Evolutionary conservation across 2,888 invertebrate genomes (phyloP).

Genomic region (Saturnia pavonia): DNA sequence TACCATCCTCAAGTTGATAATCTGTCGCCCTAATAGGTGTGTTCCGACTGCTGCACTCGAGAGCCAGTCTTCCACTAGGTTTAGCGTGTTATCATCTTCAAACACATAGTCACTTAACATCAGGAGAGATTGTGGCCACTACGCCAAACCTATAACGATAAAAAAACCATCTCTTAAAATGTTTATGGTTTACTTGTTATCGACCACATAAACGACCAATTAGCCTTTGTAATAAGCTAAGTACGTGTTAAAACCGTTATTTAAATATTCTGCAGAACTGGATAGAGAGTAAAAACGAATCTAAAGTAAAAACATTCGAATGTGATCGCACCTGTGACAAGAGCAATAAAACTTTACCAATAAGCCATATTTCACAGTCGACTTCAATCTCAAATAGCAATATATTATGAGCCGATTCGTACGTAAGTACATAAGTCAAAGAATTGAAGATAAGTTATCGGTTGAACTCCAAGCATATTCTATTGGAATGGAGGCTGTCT

Average conservation of each 20-base stretch:
- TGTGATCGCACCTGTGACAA: constrained; percentile 72
- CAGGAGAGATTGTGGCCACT: too few species aligned
- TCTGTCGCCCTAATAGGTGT: too few species aligned
- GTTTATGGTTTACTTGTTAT: too few species aligned
- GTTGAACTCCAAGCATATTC: constrained; percentile 58
- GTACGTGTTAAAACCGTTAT: constrained; percentile 28
- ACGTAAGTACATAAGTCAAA: constrained; percentile 67
- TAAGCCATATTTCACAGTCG: constrained; percentile 77
- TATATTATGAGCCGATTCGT: constrained; percentile 73
- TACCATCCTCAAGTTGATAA: too few species aligned
- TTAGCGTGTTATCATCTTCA: too few species aligned
- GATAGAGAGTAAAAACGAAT: constrained; percentile 43
- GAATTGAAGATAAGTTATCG: constrained; percentile 70
- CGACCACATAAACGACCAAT: too few species aligned
- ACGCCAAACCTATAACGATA: too few species aligned
- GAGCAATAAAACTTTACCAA: constrained; percentile 80
- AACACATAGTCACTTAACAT: too few species aligned
- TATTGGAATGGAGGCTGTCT: constrained; percentile 49
- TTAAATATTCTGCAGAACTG: constrained; percentile 26
- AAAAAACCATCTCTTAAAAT: too few species aligned
- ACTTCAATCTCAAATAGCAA: constrained; percentile 77
- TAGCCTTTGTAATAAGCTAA: too few species aligned
- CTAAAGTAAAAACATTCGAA: constrained; percentile 55
- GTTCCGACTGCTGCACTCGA: too few species aligned
- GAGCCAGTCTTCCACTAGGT: too few species aligned